phyloP scores from a whole-genome alignment of 2,113 vertebrate genomes.

The Sebastes fasciatus region DNA sequence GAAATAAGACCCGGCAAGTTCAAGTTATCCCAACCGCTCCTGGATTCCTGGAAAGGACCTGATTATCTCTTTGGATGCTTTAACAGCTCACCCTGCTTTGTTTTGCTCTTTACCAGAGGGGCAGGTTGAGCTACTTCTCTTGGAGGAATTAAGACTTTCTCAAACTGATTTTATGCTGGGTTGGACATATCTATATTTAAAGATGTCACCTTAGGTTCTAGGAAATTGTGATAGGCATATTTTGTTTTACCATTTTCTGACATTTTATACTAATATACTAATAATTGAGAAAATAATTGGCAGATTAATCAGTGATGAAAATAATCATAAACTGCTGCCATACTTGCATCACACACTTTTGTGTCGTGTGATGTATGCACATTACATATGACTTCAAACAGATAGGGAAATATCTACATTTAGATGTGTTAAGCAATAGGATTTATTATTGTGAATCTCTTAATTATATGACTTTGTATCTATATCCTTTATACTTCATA shows the following conservation, averaged over 20 bases:
- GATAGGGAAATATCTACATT: background rate
- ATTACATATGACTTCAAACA: background rate
- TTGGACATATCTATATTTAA: background rate
- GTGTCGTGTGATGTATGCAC: background rate
- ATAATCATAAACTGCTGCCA: background rate
- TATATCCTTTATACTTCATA: background rate
- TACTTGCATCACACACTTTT: background rate
- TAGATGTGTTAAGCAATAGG: background rate
- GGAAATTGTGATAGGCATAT: background rate
- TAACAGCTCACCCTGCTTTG: conserved; percentile 5
- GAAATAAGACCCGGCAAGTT: conserved; percentile 60
- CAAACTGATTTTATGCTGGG: background rate
- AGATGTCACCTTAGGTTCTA: background rate
- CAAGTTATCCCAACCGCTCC: conserved; percentile 32
- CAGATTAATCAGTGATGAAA: background rate
- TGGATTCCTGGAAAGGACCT: conserved; percentile 40
- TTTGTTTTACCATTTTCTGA: background rate
- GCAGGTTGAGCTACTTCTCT: background rate
- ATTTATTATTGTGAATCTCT: background rate
- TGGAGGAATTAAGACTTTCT: background rate
- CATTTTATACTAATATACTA: background rate
- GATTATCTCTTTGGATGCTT: conserved; percentile 39
- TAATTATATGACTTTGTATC: background rate
- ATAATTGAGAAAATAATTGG: background rate
- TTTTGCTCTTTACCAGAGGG: conserved; percentile 4